Evolutionary conservation across 2,888 invertebrate species (phyloP).

Genomic region (Eledone cirrhosa): DNA sequence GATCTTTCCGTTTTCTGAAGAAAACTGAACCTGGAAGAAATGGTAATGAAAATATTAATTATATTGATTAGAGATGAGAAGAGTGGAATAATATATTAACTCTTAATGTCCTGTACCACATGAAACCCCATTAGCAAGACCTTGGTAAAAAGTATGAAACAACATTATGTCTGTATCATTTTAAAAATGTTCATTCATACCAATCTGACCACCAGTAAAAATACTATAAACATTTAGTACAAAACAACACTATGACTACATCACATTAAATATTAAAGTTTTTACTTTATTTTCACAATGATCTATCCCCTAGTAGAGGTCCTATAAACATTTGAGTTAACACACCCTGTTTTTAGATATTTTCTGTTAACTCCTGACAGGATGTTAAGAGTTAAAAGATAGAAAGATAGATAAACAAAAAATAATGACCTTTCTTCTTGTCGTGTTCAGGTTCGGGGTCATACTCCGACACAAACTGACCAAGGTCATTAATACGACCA

Average conservation of each 20-base stretch:
- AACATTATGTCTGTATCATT: no score
- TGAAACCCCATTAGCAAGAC: no score
- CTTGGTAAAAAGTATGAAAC: no score
- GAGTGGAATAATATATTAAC: neutral
- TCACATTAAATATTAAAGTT: no score
- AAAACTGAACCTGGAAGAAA: slow-evolving; percentile 43
- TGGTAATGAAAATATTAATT: neutral
- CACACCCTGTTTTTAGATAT: neutral
- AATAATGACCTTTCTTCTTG: slow-evolving; percentile 52
- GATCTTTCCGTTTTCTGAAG: slow-evolving; percentile 74
- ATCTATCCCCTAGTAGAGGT: no score
- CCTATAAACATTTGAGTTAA: neutral
- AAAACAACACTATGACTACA: no score
- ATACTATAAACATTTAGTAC: no score
- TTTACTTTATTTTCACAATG: no score
- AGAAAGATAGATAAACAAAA: neutral
- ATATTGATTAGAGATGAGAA: neutral
- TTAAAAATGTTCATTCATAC: no score
- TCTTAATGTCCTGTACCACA: no score
- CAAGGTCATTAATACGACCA: slow-evolving; percentile 86
- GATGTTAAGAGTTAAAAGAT: neutral
- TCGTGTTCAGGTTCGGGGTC: slow-evolving; percentile 71
- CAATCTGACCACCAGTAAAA: no score
- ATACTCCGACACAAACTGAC: slow-evolving; percentile 90
- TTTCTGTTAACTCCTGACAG: neutral